Evolutionary conservation across 92 coral and sea anemone genomes (phyloP), one percentile per base, ranked within the genome.

Genomic region (Nematostella vectensis): DNA sequence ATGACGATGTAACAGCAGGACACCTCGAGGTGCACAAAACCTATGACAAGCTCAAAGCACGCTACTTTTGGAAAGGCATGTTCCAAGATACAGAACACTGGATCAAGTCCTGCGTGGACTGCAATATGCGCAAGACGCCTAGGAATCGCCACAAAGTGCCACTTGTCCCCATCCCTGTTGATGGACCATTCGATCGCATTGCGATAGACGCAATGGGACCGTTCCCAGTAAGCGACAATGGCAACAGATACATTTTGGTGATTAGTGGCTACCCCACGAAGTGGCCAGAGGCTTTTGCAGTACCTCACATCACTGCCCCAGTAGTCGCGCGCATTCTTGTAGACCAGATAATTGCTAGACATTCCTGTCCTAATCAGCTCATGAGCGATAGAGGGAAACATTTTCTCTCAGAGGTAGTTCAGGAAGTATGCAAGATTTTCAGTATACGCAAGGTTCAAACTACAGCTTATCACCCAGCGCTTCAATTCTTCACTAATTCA

Each of bases 211-310:
- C 16, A 39, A 15, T 78, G 22, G 85, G 93, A 3, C 87, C 94
- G 0, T 70, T 69, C 13, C 68, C 71, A 1, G 72, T 53, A 20
- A 69, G 83, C 19, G 40, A 44, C 18, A 37, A 66, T 11, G 94
- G 94, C 0, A 74, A 74, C 27, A 49, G 65, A 22, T 79, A 79
- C 29, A 72, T 84, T 3, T 55, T 65, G 1, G 71, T 62, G 15
- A 75, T 85, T 43, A 47, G 70, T 1, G 88, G 80, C 43, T 71
- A 71, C 19, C 57, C 70, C 1, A 65, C 87, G 0, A 57, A 57
- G 13, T 83, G 94, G 94, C 71, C 73, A 3, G 94, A 83, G 47
- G 77, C 59, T 15, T 83, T 83, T 20, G 48, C 88, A 4, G 72
- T 84, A 10, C 57, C 63, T 25, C 62, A 37, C 29, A 67, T 61